Percentiles rank a stretch among this genome's conserved stretches.
Evolutionary conservation across 2,113 vertebrate genomes (phyloP).

Genomic region (Poicephalus gulielmi): DNA sequence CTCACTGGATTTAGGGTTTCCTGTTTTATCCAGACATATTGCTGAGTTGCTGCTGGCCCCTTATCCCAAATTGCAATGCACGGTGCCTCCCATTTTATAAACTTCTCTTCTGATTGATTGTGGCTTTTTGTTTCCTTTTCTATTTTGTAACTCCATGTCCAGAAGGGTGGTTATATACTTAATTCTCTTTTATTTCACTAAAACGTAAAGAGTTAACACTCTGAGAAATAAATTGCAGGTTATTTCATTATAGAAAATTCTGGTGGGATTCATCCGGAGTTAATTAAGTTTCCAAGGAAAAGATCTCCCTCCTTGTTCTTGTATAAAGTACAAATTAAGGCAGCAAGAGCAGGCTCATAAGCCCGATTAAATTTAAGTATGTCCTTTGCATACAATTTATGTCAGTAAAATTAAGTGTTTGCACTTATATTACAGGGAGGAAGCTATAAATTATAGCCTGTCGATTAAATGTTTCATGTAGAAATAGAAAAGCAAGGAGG

Average conservation of each 20-base stretch:
- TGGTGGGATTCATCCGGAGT: not conserved
- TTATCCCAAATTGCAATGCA: not conserved
- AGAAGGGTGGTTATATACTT: not conserved
- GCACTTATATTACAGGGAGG: not conserved
- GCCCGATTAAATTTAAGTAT: not conserved
- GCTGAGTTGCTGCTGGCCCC: not conserved
- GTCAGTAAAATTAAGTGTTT: not conserved
- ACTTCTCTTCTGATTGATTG: not conserved
- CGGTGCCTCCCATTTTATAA: not conserved
- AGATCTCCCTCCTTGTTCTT: not conserved
- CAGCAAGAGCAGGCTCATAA: not conserved
- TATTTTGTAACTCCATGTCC: not conserved
- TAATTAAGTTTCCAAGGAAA: not conserved
- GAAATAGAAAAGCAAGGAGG: not conserved
- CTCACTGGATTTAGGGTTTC: not conserved
- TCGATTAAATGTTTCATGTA: not conserved
- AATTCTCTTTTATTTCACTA: not conserved
- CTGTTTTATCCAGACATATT: not conserved
- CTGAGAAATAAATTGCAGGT: not conserved
- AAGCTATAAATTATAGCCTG: slow-evolving; percentile 18
- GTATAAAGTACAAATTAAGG: not conserved
- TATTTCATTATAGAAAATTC: not conserved
- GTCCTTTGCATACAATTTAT: not conserved
- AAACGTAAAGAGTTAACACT: not conserved
- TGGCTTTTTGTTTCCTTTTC: not conserved